Base-by-base conservation (phyloP, 2,797 vertebrate genomes). In the Taeniopygia guttata region DNA sequence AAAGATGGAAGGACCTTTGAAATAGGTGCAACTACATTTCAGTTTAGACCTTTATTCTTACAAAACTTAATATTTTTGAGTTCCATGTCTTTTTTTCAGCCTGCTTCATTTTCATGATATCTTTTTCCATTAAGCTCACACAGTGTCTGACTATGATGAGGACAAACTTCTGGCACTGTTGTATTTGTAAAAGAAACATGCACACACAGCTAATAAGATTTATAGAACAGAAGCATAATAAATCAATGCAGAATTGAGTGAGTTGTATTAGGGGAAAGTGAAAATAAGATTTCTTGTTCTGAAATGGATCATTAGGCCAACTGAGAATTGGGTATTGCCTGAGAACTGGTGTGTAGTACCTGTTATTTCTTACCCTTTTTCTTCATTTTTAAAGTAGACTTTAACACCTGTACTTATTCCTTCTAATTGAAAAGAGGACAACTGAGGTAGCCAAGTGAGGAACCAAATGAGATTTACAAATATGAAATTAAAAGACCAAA, bases 261-360 rank as follows among this genome's bases (percentile, higher is more conserved):
- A 91, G 49, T 77, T 89, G 64, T 84, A 89, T 85, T 93, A 89
- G 13, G 20, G 58, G 64, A 91, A 87, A 83, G 72, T 81, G 60
- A 95, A 96, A 95, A 94, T 91, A 94, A 94, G 76, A 93, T 93
- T 91, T 87, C 82, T 93, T 5, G 4, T 94, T 87, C 73, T 92
- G 87, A 94, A 93, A 87, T 92, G 74, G 84, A 90, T 89, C 93
- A 74, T 73, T 84, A 86, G 55, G 76, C 69, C 49, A 86, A 48
- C 59, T 42, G 81, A 95, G 78, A 96, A 90, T 52, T 79, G 26
- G 22, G 30, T 89, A 84, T 60, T 93, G 22, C 25, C 27, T 89
- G 38, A 74, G 42, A 94, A 87, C 13, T 72, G 23, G 18, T 19
- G 26, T 74, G 27, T 67, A 67, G 22, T 76, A 86, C 25, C 27